Conservation (phyloP, 2,888 invertebrate species). For the Dyspetes luteomarginatus region DNA sequence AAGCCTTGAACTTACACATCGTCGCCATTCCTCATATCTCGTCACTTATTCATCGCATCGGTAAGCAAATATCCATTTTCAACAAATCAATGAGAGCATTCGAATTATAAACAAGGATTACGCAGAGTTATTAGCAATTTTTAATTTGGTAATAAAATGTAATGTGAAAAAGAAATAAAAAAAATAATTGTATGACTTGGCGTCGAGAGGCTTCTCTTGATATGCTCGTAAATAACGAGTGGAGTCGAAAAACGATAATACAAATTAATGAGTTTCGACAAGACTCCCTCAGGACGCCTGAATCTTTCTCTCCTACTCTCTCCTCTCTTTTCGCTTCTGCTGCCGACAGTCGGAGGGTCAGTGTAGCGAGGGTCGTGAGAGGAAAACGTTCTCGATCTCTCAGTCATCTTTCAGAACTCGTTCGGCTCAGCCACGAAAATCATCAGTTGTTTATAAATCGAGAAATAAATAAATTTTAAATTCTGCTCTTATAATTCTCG, state of each 20-base stretch:
- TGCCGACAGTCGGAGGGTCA: not conserved
- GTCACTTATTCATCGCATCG: not conserved
- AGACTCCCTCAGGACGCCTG: not conserved
- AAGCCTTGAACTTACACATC: not conserved
- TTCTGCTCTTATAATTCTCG: no score
- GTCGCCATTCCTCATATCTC: not conserved
- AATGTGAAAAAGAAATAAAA: not conserved
- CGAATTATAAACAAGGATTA: not conserved
- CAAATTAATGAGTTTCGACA: not conserved
- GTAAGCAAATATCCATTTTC: not conserved
- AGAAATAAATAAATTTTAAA: not conserved
- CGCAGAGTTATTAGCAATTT: no score
- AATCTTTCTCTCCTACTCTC: not conserved
- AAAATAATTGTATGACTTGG: not conserved
- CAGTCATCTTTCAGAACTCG: constrained; percentile 73
- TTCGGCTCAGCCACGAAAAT: constrained; percentile 63
- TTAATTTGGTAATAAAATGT: not conserved
- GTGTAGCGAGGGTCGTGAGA: not conserved
- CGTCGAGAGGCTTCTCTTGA: not conserved
- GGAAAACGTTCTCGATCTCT: constrained; percentile 45
- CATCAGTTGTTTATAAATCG: not conserved
- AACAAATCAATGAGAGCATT: not conserved
- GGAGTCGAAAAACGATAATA: not conserved
- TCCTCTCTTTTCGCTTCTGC: not conserved
- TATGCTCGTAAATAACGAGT: not conserved